A percentile compares a stretch with the other conserved stretches of the same genome.
Conservation (phyloP, 1,140 invertebrate genomes). For the Ectropis grisescens region DNA sequence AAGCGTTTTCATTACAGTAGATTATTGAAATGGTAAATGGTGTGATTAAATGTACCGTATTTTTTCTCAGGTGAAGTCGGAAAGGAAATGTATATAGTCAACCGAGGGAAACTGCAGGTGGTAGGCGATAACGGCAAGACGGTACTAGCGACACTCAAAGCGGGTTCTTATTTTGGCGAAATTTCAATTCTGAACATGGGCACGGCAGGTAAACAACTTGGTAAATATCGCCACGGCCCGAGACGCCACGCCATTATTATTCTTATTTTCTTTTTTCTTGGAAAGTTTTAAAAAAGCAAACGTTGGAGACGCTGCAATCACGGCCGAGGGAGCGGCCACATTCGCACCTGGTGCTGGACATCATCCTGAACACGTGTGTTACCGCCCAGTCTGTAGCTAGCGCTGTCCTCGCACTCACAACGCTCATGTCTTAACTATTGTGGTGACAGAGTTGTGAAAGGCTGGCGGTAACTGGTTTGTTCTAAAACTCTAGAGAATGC, state of each 20-base stretch:
- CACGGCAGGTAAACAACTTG: slow-evolving; percentile 96
- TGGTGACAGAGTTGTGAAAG: slow-evolving; percentile 1
- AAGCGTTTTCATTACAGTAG: too few relatives aligned
- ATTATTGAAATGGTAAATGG: too few relatives aligned
- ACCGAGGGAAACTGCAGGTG: slow-evolving; percentile 94
- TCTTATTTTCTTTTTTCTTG: slow-evolving; percentile 39
- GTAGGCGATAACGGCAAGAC: slow-evolving; percentile 97
- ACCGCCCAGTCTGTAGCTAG: slow-evolving; percentile 14
- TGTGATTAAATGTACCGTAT: too few relatives aligned
- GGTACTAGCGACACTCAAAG: slow-evolving; percentile 95
- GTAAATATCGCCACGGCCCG: slow-evolving; percentile 83
- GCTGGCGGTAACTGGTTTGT: slow-evolving; percentile 30
- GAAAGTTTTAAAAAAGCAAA: slow-evolving; percentile 56
- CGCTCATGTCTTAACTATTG: too few relatives aligned
- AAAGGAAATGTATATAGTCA: slow-evolving; percentile 99
- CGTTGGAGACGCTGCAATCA: slow-evolving; percentile 67
- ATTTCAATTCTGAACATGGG: slow-evolving; percentile 99
- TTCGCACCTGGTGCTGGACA: slow-evolving; percentile 63
- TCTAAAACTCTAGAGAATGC: slow-evolving; percentile 25
- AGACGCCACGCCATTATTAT: slow-evolving; percentile 69
- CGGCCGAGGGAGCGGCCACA: slow-evolving; percentile 62
- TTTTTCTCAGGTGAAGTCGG: slow-evolving; percentile 91
- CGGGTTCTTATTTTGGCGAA: slow-evolving; percentile 99
- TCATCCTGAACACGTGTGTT: slow-evolving; percentile 29
- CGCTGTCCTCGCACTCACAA: background rate